Evolutionary conservation across 2,113 vertebrate species (phyloP).

Genomic region (Salvelinus sp.): DNA sequence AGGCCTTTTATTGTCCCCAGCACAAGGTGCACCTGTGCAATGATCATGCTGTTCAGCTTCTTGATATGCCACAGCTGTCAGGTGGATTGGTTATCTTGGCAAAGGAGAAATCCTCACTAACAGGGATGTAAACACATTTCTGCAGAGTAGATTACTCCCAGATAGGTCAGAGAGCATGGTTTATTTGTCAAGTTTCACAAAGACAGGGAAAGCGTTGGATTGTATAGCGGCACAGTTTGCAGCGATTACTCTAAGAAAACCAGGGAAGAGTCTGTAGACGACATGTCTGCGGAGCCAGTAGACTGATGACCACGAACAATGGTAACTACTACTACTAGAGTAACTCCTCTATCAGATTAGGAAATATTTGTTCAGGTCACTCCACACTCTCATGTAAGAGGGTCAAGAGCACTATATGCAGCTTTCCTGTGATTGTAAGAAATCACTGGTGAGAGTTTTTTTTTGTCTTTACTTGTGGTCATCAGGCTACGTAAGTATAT

Average conservation of each 20-base stretch:
- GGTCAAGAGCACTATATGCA: conserved; percentile 22
- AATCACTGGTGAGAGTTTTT: conserved; percentile 33
- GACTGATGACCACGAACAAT: conserved; percentile 39
- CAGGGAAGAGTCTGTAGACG: conserved; percentile 3
- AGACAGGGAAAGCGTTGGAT: not conserved
- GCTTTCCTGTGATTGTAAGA: conserved; percentile 74
- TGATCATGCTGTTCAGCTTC: too few relatives aligned
- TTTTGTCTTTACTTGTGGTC: conserved; percentile 28
- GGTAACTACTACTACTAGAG: conserved; percentile 21
- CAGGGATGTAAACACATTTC: too few relatives aligned
- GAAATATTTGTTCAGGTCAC: conserved; percentile 59
- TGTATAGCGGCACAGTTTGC: conserved; percentile 8
- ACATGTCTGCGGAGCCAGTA: conserved; percentile 45
- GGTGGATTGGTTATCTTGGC: too few relatives aligned
- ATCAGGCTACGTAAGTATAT: conserved; percentile 24
- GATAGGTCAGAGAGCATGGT: too few relatives aligned
- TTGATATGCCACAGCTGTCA: too few relatives aligned
- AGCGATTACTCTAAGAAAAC: not conserved
- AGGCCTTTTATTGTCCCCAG: too few relatives aligned
- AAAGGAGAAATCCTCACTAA: too few relatives aligned
- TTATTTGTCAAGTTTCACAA: too few relatives aligned
- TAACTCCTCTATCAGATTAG: conserved; percentile 45
- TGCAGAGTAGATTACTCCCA: too few relatives aligned
- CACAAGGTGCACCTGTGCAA: too few relatives aligned
- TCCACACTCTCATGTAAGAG: conserved; percentile 24